These are phyloP conservation scores for Hypanus sabinus DNA, from an alignment of 2,113 vertebrate species.

Conservation along the genomic window DNA sequence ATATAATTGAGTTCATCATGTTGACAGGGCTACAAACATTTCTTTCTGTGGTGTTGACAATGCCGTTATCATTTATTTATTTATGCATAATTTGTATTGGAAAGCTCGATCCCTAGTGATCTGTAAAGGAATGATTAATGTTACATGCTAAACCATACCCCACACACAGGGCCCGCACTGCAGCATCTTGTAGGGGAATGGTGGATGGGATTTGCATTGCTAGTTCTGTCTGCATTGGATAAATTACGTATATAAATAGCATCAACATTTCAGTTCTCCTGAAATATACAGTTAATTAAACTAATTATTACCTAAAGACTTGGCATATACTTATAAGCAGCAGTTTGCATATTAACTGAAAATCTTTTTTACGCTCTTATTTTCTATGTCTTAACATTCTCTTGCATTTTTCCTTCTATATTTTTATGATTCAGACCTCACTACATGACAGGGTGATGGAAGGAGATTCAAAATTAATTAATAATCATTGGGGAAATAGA, in stretches of 20 bases:
- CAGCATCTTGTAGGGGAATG: not conserved
- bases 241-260: not conserved
- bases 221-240: not conserved
- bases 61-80: conserved; percentile 39
- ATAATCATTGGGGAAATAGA: not conserved
- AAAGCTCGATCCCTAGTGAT: conserved; percentile 24
- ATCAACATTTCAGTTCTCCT: not conserved
- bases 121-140: conserved; percentile 35
- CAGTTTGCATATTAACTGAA: not conserved
- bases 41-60: conserved; percentile 18
- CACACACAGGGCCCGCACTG: conserved; percentile 15
- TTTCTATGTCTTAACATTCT: not conserved
- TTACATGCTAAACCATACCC: not conserved
- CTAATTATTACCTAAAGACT: not conserved
- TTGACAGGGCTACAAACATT: conserved; percentile 10
- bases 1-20: conserved; percentile 26
- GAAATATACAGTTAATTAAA: conserved; percentile 18
- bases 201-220: not conserved
- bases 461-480: not conserved
- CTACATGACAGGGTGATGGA: not conserved
- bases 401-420: not conserved
- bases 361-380: not conserved
- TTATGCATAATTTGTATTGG: conserved; percentile 39
- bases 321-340: not conserved
- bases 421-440: not conserved